Evolutionary conservation across 1,140 invertebrate genomes (phyloP).

Genomic region (Camponotus vicinus): DNA sequence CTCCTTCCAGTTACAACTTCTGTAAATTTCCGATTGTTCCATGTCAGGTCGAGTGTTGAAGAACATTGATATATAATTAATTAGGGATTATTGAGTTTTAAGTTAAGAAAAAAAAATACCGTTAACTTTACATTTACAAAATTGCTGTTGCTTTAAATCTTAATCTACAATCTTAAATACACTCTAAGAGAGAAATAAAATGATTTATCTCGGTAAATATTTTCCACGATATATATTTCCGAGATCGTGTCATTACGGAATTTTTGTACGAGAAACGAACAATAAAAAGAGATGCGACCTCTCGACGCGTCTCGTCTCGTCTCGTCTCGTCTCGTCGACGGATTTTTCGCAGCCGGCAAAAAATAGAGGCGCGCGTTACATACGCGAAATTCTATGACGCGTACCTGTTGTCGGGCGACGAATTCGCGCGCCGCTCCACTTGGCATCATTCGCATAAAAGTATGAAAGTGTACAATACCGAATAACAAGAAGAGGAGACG

Average conservation of each 20-base stretch:
- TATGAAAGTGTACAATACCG: not conserved
- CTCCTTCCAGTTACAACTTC: not conserved
- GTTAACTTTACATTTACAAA: not conserved
- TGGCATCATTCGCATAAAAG: slow-evolving; percentile 15
- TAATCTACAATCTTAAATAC: not conserved
- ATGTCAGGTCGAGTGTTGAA: not conserved
- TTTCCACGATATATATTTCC: not conserved
- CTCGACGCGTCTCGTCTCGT: slow-evolving; percentile 20
- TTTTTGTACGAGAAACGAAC: not conserved
- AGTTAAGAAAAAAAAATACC: not conserved
- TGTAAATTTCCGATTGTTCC: slow-evolving; percentile 37
- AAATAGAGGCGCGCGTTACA: slow-evolving; percentile 38
- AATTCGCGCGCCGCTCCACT: slow-evolving; percentile 33
- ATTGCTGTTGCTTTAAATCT: not conserved
- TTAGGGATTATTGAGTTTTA: not conserved
- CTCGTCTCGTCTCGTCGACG: slow-evolving; percentile 33
- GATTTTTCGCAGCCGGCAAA: slow-evolving; percentile 34
- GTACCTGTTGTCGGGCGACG: slow-evolving; percentile 16
- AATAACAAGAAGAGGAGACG: slow-evolving; percentile 23
- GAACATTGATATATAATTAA: slow-evolving; percentile 21
- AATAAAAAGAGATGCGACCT: slow-evolving; percentile 12
- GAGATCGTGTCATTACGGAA: not conserved
- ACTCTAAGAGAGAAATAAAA: not conserved
- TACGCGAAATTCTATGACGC: slow-evolving; percentile 46
- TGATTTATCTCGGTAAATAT: not conserved